Base-by-base conservation (phyloP, 1,140 invertebrate species). In the Philaenus spumarius region DNA sequence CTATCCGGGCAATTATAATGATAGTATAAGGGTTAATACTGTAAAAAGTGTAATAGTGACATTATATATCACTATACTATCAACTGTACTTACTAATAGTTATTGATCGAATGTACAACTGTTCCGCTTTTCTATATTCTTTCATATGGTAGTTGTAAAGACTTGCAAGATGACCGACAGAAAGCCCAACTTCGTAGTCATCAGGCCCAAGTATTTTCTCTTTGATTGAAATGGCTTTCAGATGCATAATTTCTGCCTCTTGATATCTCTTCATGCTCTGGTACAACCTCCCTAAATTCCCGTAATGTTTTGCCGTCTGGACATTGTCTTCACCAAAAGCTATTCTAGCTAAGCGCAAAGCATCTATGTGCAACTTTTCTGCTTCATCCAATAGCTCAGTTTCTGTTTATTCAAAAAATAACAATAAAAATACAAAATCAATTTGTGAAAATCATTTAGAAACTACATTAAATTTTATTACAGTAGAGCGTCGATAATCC, bases 101-200 rank as follows among this genome's bases (percentile, higher is more conserved):
- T 60, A 95, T 93, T 57, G 91, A 94, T 67, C 90, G 78, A 56
- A 87, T 77, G 69, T 95, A 95, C 0, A 95, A 78, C 67, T 82
- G 76, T 73, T 95, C 92, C 1, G 93, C 93, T 60, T 92, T 87
- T 55, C 78, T 72, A 72, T 86, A 91, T 65, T 89, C 83, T 66
- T 82, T 78, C 89, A 96, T 93, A 66, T 97, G 91, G 73, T 95
- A 95, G 75, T 93, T 95, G 73, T 95, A 96, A 1, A 96, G 78
- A 23, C 90, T 93, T 17, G 93, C 93, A 55, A 97, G 78, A 75
- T 96, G 92, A 1, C 93, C 92, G 61, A 95, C 82, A 60, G 90
- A 93, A 11, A 95, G 75, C 2, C 90, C 92, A 61, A 96, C 92
- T 78, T 97, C 93, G 69, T 93, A 94, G 73, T 95, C 91, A 45